phyloP scores from a whole-genome alignment of 2,888 invertebrate genomes.

The Drosophila kanekoi region DNA sequence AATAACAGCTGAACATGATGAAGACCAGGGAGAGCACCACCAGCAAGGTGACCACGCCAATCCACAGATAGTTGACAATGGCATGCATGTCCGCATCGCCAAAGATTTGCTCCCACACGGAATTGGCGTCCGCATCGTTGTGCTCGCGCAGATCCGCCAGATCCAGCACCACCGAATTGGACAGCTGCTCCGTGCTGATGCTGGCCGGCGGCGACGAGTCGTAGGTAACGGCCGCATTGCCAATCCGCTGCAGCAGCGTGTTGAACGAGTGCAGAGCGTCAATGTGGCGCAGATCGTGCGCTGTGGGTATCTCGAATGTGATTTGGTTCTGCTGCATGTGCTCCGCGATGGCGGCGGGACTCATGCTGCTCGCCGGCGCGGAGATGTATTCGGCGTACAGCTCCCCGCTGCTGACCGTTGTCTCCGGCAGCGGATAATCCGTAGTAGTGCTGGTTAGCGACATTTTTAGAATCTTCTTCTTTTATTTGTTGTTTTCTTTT shows the following conservation, averaged over 20 bases:
- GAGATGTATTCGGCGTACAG: constrained; percentile 69
- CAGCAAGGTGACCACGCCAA: constrained; percentile 84
- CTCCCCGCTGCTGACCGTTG: constrained; percentile 28
- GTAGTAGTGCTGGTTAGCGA: constrained; percentile 53
- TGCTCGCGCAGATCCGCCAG: constrained; percentile 79
- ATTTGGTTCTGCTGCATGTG: constrained; percentile 84
- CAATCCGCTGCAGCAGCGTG: constrained; percentile 76
- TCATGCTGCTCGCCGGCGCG: constrained; percentile 77
- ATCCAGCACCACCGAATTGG: constrained; percentile 83
- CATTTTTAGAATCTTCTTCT: constrained; percentile 5
- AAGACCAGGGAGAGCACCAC: constrained; percentile 83
- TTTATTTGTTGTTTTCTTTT: constrained; percentile 13
- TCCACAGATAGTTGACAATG: constrained; percentile 84
- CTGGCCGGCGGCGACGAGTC: constrained; percentile 47
- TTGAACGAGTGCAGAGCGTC: constrained; percentile 84
- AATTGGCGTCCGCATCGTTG: constrained; percentile 28
- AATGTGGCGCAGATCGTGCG: constrained; percentile 83
- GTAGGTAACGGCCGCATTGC: constrained; percentile 33
- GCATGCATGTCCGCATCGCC: constrained; percentile 84
- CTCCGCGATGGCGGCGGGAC: constrained; percentile 75
- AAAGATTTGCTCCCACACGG: constrained; percentile 78
- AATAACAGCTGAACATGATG: constrained; percentile 84
- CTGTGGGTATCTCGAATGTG: constrained; percentile 84
- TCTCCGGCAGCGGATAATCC: constrained; percentile 60
- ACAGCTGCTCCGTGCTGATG: constrained; percentile 83